These are phyloP conservation scores for Quadroppia sp. DNA, from an alignment of 2,888 invertebrate genomes.

Conservation along the genomic window DNA sequence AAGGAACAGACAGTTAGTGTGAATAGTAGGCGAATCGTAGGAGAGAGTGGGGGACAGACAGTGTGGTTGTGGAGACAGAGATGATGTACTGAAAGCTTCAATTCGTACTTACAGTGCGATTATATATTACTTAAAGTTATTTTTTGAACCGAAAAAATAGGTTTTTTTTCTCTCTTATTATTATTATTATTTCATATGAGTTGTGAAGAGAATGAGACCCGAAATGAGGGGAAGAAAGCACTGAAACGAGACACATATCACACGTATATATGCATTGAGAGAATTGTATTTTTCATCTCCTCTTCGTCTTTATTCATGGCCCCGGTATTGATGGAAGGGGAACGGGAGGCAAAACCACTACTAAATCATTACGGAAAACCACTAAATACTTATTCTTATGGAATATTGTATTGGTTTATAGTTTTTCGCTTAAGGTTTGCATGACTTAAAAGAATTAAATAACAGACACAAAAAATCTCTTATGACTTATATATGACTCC, in stretches of 20 bases:
- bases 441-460: constrained; percentile 16
- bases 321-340: not conserved
- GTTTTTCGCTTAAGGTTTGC: not conserved
- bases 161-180: not conserved
- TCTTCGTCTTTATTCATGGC: not conserved
- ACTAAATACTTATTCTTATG: constrained; percentile 9
- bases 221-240: not conserved
- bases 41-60: not conserved
- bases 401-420: not conserved
- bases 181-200: not conserved
- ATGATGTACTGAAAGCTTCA: not conserved
- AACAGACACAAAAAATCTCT: too few species aligned
- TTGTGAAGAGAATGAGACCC: not conserved
- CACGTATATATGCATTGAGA: not conserved
- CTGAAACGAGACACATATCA: constrained; percentile 20
- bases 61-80: not conserved
- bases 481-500: too few species aligned
- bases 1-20: too few species aligned
- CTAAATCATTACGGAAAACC: not conserved
- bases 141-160: not conserved
- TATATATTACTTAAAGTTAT: not conserved
- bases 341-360: not conserved
- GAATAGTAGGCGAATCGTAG: not conserved
- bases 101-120: constrained; percentile 2
- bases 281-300: constrained; percentile 13